These are phyloP conservation scores for Xenopus borealis DNA, from an alignment of 2,113 vertebrate genomes.

Conservation along the genomic window DNA sequence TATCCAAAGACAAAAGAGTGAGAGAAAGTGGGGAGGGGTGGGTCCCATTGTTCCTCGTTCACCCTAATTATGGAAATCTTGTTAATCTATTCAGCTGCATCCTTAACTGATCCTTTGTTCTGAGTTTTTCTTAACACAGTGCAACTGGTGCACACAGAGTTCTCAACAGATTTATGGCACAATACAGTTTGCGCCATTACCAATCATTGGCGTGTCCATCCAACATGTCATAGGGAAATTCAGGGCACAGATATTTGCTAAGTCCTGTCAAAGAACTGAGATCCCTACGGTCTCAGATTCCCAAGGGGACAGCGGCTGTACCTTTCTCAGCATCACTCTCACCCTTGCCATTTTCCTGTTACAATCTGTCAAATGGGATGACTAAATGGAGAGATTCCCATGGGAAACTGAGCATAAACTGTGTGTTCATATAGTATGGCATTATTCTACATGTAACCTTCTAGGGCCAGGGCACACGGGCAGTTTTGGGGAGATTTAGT, in stretches of 20 bases:
- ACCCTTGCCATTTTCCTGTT: conserved; percentile 9
- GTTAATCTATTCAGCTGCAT: conserved; percentile 88
- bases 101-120: conserved; percentile 68
- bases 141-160: conserved; percentile 47
- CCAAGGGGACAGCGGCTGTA: conserved; percentile 9
- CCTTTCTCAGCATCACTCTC: conserved; percentile 1
- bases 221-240: conserved; percentile 19
- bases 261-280: conserved; percentile 1
- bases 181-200: conserved; percentile 31
- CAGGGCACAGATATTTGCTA: conserved; percentile 33
- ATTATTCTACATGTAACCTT: too few species aligned
- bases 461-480: too few species aligned
- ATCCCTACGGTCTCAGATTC: neutral
- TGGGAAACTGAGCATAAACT: conserved; percentile 15
- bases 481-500: too few species aligned
- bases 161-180: conserved; percentile 45
- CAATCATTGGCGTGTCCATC: conserved; percentile 1
- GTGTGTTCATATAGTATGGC: too few species aligned
- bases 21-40: conserved; percentile 60
- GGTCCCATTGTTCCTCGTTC: conserved; percentile 85
- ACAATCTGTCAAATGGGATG: conserved; percentile 30
- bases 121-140: conserved; percentile 50
- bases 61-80: conserved; percentile 96
- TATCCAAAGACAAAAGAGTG: conserved; percentile 82
- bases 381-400: conserved; percentile 10